These are phyloP conservation scores for Anastrepha ludens DNA, from an alignment of 1,140 invertebrate species.

Conservation along the genomic window DNA sequence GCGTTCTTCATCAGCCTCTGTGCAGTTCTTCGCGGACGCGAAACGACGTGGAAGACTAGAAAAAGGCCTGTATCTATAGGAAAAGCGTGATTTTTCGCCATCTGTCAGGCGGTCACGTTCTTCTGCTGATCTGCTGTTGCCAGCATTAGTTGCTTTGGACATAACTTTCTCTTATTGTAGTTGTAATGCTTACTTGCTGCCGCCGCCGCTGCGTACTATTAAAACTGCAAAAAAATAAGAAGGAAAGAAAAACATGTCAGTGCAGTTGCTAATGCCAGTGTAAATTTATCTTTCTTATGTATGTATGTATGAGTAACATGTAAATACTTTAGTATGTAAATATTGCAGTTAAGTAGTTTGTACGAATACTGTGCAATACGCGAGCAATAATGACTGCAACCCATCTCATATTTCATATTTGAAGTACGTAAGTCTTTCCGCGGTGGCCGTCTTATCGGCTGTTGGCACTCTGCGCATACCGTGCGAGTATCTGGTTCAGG, in stretches of 20 bases:
- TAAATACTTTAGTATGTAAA: background rate
- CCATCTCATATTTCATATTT: conserved; percentile 44
- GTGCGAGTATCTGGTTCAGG: conserved; percentile 1
- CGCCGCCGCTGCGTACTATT: background rate
- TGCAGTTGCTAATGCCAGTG: background rate
- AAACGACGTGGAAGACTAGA: conserved; percentile 46
- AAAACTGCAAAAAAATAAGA: conserved; percentile 18
- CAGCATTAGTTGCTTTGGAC: conserved; percentile 59
- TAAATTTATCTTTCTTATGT: conserved; percentile 1
- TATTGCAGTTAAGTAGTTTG: conserved; percentile 21
- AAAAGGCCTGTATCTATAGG: conserved; percentile 7
- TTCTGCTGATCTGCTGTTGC: conserved; percentile 54
- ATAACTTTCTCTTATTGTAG: conserved; percentile 65
- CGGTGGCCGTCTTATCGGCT: conserved; percentile 17
- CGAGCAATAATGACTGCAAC: background rate
- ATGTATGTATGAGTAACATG: too few species aligned
- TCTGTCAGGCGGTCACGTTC: conserved; percentile 40
- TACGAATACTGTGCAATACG: background rate
- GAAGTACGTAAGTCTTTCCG: conserved; percentile 18
- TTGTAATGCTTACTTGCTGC: background rate
- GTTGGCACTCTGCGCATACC: background rate
- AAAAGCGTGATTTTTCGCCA: conserved; percentile 33
- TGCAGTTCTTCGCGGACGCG: background rate
- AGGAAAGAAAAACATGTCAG: conserved; percentile 9
- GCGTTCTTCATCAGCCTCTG: background rate